phyloP scores from a whole-genome alignment of 2,113 vertebrate species.

The Pterophyllum scalare region DNA sequence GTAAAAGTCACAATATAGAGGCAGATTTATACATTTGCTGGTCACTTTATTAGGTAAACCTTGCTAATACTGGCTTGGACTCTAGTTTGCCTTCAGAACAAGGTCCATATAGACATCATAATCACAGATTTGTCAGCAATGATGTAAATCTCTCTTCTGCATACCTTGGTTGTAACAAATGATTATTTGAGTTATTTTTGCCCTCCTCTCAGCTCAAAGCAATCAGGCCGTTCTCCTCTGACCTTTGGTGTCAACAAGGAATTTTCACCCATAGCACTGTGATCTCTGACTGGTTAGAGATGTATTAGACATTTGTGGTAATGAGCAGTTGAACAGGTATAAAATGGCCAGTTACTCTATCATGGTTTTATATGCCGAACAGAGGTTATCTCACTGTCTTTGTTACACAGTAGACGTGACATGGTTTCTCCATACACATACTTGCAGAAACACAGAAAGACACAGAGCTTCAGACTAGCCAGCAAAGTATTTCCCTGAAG shows the following conservation, averaged over 20 bases:
- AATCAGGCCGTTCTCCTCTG: not conserved
- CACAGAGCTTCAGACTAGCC: slow-evolving; percentile 11
- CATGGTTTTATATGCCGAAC: slow-evolving; percentile 78
- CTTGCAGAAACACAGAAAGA: not conserved
- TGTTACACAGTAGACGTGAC: slow-evolving; percentile 8
- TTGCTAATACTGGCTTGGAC: not conserved
- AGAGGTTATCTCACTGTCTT: slow-evolving; percentile 78
- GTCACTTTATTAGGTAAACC: not conserved
- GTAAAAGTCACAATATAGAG: slow-evolving; percentile 73
- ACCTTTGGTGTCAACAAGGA: not conserved
- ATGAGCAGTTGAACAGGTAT: not conserved
- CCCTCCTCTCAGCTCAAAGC: not conserved
- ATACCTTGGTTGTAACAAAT: too few species aligned
- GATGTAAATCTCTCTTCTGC: not conserved
- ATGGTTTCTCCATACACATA: not conserved
- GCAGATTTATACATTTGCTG: slow-evolving; percentile 70
- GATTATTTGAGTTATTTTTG: not conserved
- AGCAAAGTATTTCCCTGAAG: not conserved
- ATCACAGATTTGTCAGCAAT: not conserved
- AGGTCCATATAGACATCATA: not conserved
- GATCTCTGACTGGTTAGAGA: not conserved
- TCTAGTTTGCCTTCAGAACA: not conserved
- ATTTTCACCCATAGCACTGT: not conserved
- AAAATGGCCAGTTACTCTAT: not conserved
- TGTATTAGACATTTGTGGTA: not conserved